Percentiles rank a stretch among this genome's conserved stretches.
These are phyloP conservation scores for Stichodactyla helianthus DNA, from an alignment of 64 coral and sea anemone species.

Conservation along the genomic window DNA sequence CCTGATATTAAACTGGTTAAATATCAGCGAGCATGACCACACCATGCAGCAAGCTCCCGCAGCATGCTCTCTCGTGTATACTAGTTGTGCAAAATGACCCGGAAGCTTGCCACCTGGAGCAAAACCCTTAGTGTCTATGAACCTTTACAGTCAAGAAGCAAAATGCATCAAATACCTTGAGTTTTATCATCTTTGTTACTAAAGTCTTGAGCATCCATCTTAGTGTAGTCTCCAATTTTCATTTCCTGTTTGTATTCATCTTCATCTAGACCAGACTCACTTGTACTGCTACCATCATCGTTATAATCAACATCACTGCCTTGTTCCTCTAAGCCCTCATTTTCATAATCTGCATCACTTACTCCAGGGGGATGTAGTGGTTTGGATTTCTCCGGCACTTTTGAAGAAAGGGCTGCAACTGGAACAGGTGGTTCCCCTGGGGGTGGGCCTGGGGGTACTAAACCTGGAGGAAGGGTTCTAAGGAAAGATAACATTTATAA, in stretches of 20 bases:
- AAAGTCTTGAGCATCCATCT: slow-evolving; percentile 11
- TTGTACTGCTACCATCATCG: slow-evolving; percentile 65
- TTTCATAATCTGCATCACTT: slow-evolving; percentile 16
- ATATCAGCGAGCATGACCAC: too few relatives aligned
- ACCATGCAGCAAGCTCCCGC: too few relatives aligned
- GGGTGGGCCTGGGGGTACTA: slow-evolving; percentile 74
- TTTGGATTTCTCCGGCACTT: slow-evolving; percentile 35
- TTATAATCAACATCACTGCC: slow-evolving; percentile 41
- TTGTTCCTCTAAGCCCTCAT: slow-evolving; percentile 20
- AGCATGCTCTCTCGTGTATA: too few relatives aligned
- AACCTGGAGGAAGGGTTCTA: slow-evolving; percentile 64
- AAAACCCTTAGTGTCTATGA: too few relatives aligned
- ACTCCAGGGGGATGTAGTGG: slow-evolving; percentile 19
- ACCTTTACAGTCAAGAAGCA: too few relatives aligned
- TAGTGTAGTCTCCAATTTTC: neutral
- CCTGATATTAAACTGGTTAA: too few relatives aligned
- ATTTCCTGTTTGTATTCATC: slow-evolving; percentile 71
- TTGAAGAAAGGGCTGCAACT: slow-evolving; percentile 41
- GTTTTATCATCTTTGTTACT: neutral
- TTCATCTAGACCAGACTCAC: slow-evolving; percentile 74
- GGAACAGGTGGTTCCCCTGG: slow-evolving; percentile 64
- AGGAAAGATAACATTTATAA: neutral
- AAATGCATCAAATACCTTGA: neutral
- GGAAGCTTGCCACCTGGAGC: too few relatives aligned
- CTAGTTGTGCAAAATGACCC: too few relatives aligned